Base-by-base conservation (phyloP, 2,113 vertebrate genomes). In the Erythrocebus patas region DNA sequence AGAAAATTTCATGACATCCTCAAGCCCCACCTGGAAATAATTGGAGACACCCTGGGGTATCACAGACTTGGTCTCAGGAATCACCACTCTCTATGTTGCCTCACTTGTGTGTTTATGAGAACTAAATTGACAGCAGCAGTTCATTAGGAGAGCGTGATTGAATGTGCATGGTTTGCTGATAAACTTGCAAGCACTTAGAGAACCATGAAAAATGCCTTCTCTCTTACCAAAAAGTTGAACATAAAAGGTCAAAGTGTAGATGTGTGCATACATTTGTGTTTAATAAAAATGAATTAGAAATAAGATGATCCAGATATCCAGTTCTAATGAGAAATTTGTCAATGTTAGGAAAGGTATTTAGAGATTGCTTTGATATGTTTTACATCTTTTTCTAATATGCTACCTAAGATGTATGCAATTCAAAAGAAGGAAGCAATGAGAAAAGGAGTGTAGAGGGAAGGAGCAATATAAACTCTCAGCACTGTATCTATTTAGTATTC, bases 11-110 rank as follows among this genome's bases (percentile, higher is more conserved):
- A 75, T 50, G 84, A 96, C 45, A 95, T 72, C 76, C 95, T 97
- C 94, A 40, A 88, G 91, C n/a, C 95, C 45, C 81, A 96, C 94
- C 97, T 98, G 95, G 81, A 97, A 98, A 97, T 98, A 98, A 97
- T 85, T 97, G 96, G 93, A 93, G 97, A 97, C 90, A 91, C 97
- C 96, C 95, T 96, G 97, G 96, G 91, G 95, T 92, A 96, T 79
- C 80, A 64, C 59, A 93, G 96, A 93, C 61, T 9, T 14, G 22
- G 86, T 59, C 78, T 86, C 76, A 78, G 94, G 92, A 97, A 93
- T 96, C 94, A 89, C 72, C 32, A 48, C 64, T 78, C 80, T 87
- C 45, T 30, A 43, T 43, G 25, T 48, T 52, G 87, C 84, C 40
- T 92, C 68, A 48, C 88, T 91, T 75, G 57, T 81, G 87, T 86